These are phyloP conservation scores for Alsophila aescularia DNA, from an alignment of 2,888 invertebrate genomes.

Conservation along the genomic window DNA sequence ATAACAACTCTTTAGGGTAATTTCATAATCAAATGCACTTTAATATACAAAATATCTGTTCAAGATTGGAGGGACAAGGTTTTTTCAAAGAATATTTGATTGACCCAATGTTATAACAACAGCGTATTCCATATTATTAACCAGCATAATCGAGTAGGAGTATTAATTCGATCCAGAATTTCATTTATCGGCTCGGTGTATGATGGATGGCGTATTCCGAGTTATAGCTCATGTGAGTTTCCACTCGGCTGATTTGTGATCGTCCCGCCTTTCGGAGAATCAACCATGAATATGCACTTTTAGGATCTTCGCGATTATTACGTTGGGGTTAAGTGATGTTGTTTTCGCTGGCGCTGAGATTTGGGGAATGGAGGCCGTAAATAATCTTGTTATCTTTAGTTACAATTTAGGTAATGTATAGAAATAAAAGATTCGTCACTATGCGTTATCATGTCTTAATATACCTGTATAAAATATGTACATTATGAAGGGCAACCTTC, in stretches of 20 bases:
- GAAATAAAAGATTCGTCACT: too few relatives aligned
- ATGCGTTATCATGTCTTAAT: too few relatives aligned
- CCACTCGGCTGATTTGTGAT: constrained; percentile 49
- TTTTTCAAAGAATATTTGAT: too few relatives aligned
- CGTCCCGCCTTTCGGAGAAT: constrained; percentile 12
- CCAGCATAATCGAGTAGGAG: neutral
- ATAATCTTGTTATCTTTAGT: neutral
- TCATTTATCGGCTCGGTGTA: constrained; percentile 6
- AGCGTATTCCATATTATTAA: neutral
- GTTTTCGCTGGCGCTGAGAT: constrained; percentile 10
- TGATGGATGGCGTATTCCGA: constrained; percentile 17
- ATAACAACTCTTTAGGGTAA: too few relatives aligned
- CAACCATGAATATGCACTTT: constrained; percentile 34
- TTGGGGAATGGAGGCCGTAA: neutral
- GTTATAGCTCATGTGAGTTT: constrained; percentile 24
- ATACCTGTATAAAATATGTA: too few relatives aligned
- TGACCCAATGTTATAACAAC: too few relatives aligned
- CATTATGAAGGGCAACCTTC: too few relatives aligned
- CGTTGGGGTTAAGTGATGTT: constrained; percentile 17
- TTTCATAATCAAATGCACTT: too few relatives aligned
- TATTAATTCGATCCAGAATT: constrained; percentile 1
- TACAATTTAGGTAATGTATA: neutral
- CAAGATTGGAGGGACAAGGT: too few relatives aligned
- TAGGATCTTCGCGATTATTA: constrained; percentile 7
- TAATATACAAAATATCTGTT: too few relatives aligned